These are phyloP conservation scores for Saccopteryx leptura DNA, from an alignment of 2,113 vertebrate genomes.

Conservation along the genomic window DNA sequence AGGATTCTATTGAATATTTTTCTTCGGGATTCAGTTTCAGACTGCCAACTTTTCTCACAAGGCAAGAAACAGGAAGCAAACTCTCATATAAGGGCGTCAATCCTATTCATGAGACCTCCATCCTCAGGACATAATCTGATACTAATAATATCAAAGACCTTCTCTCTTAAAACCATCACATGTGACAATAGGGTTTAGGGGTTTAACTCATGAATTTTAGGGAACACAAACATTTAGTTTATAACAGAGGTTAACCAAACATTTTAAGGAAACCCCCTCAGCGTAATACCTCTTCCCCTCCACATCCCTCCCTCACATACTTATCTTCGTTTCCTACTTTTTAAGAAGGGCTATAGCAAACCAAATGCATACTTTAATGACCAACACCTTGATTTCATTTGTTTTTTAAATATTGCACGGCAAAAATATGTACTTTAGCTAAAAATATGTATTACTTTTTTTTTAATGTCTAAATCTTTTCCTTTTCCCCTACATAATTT, in stretches of 20 bases:
- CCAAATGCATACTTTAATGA: background rate
- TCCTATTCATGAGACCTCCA: too few species aligned
- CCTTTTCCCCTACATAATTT: background rate
- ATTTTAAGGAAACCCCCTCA: background rate
- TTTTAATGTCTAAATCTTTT: background rate
- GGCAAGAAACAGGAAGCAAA: background rate
- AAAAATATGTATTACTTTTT: background rate
- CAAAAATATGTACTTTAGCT: background rate
- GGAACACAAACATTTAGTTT: background rate
- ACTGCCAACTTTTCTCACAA: too few species aligned
- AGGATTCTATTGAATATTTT: background rate
- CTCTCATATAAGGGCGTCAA: background rate
- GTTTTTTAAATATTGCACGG: background rate
- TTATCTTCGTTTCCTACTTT: background rate
- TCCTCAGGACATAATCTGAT: background rate
- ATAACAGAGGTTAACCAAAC: background rate
- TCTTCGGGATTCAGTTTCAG: background rate
- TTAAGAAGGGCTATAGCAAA: background rate
- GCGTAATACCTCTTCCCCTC: background rate
- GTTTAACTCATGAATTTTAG: background rate
- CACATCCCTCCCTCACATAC: background rate
- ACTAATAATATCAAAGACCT: background rate
- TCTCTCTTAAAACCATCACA: background rate
- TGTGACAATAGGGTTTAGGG: background rate
- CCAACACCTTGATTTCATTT: background rate